A percentile compares a stretch with the other conserved stretches of the same genome.
Evolutionary conservation across 1,140 invertebrate genomes (phyloP).

Genomic region (Samia ricini): DNA sequence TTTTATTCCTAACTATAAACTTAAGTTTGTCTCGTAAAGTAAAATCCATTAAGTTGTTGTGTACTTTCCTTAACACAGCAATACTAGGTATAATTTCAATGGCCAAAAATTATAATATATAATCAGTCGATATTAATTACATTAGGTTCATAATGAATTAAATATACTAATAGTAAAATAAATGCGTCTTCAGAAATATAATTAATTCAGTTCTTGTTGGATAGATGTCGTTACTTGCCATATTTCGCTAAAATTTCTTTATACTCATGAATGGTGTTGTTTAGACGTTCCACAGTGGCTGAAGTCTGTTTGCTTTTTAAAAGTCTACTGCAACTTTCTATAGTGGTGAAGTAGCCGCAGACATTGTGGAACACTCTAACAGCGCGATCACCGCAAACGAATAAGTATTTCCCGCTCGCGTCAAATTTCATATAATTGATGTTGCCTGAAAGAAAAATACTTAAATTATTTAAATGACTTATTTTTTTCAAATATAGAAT

Average conservation of each 20-base stretch:
- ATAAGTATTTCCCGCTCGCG: conserved; percentile 84
- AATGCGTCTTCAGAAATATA: conserved; percentile 31
- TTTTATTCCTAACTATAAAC: too few species aligned
- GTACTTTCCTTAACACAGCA: too few species aligned
- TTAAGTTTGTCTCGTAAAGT: too few species aligned
- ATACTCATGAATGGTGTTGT: conserved; percentile 83
- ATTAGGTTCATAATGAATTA: not conserved
- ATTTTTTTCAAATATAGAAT: too few species aligned
- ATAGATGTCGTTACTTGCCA: conserved; percentile 39
- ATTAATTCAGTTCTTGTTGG: not conserved
- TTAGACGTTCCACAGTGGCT: conserved; percentile 85
- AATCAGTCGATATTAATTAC: not conserved
- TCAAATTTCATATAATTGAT: conserved; percentile 86
- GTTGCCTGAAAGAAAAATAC: conserved; percentile 77
- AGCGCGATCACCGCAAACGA: conserved; percentile 86
- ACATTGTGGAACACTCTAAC: conserved; percentile 91
- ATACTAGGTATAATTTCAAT: not conserved
- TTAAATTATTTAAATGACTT: too few species aligned
- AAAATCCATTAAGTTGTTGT: too few species aligned
- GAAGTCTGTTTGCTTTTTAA: conserved; percentile 81
- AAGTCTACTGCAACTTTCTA: conserved; percentile 82
- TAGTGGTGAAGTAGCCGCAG: conserved; percentile 84
- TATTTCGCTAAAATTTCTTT: conserved; percentile 78
- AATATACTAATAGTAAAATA: conserved; percentile 22
- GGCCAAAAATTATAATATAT: not conserved